Base-by-base conservation (phyloP, 35 echinoderm and acorn worm species). In the Ophioderma brevispina region DNA sequence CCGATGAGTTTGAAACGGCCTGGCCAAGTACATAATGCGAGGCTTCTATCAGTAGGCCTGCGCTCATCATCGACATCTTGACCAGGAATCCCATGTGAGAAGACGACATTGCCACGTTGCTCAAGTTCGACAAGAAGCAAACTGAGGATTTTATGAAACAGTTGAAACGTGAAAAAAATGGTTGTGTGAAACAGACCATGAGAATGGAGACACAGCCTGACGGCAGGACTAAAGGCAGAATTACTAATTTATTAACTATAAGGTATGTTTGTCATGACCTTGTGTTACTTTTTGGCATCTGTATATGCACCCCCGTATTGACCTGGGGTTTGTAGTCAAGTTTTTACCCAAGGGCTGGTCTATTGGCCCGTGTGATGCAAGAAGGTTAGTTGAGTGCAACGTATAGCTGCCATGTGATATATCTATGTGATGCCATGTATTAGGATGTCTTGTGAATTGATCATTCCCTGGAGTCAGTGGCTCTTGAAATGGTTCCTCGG, bases 231-330 rank as follows among this genome's bases (percentile, higher is more conserved):
- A 95, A 90, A 79, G 97, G 15, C 97, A 99, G 76, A 88, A 99
- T 64, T 99, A 99, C 77, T 99, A 99, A 75, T 99, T 95, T 76
- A 99, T 99, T 33, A 99, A 99, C 76, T 99, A 99, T 38, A 99
- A 97, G 85, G 83, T 85, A 38, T 43, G n/a, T n/a, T n/a, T n/a
- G n/a, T n/a, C n/a, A n/a, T n/a, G n/a, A n/a, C n/a, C n/a, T n/a
- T n/a, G n/a, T n/a, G n/a, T n/a, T n/a, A n/a, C n/a, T n/a, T n/a
- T n/a, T n/a, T n/a, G n/a, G n/a, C n/a, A n/a, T n/a, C n/a, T n/a
- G n/a, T n/a, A n/a, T n/a, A n/a, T n/a, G n/a, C n/a, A n/a, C n/a
- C n/a, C n/a, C n/a, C n/a, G n/a, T n/a, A n/a, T n/a, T n/a, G n/a
- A n/a, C n/a, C n/a, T n/a, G n/a, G n/a, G n/a, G n/a, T n/a, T n/a